Conservation (phyloP, 2,797 vertebrate genomes). For the Heterohyrax brucei region DNA sequence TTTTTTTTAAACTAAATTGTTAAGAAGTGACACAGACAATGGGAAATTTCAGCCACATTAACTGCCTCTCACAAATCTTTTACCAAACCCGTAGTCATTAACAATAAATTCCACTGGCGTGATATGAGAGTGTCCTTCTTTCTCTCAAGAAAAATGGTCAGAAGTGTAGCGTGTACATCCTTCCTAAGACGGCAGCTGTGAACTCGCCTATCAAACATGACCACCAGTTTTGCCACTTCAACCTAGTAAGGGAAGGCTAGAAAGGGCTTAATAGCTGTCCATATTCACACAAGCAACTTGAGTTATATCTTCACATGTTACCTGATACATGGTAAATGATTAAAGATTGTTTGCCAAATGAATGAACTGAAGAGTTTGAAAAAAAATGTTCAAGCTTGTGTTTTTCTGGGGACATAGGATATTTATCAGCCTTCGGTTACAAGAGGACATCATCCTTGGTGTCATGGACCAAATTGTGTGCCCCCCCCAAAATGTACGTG, state of each 20-base stretch:
- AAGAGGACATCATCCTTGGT: no score
- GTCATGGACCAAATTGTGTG: no score
- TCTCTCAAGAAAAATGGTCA: background rate
- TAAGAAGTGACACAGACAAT: constrained; percentile 23
- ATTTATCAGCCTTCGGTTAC: background rate
- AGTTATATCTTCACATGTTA: background rate
- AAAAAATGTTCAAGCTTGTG: background rate
- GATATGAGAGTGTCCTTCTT: constrained; percentile 44
- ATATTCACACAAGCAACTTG: background rate
- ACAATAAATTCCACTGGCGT: background rate
- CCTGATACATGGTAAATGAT: background rate
- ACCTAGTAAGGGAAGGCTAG: background rate
- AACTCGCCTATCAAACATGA: background rate
- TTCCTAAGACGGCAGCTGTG: background rate
- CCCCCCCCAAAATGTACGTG: no score
- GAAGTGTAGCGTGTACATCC: background rate
- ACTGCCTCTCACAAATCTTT: constrained; percentile 58
- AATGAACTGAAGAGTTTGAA: background rate
- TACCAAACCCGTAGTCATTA: constrained; percentile 3
- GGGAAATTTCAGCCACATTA: background rate
- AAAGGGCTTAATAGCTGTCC: background rate
- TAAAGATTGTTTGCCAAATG: constrained; percentile 11
- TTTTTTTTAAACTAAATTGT: constrained; percentile 49
- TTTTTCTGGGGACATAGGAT: background rate
- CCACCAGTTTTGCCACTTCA: background rate